These are phyloP conservation scores for Drosophila sucinea DNA, from an alignment of 1,140 invertebrate genomes.

Conservation along the genomic window DNA sequence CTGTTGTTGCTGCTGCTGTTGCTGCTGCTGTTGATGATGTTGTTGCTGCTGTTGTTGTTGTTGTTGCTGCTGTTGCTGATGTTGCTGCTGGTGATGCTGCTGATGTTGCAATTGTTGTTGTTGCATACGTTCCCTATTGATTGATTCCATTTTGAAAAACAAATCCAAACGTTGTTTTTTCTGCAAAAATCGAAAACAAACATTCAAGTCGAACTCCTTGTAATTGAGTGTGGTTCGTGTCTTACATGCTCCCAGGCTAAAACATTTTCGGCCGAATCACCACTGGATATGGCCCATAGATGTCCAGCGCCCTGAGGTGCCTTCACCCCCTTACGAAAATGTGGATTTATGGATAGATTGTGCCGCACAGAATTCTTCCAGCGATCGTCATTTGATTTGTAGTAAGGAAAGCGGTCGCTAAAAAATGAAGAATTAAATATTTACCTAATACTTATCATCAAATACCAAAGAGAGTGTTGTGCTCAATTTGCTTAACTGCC, in stretches of 20 bases:
- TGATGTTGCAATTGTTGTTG: slow-evolving; percentile 63
- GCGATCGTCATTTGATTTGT: slow-evolving; percentile 92
- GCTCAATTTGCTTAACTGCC: neutral
- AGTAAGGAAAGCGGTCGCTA: slow-evolving; percentile 91
- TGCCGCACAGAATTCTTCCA: slow-evolving; percentile 96
- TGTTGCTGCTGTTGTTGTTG: slow-evolving; percentile 58
- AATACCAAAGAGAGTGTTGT: neutral
- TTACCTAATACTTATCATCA: no score
- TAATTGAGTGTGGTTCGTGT: no score
- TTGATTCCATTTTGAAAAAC: slow-evolving; percentile 83
- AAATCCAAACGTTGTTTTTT: slow-evolving; percentile 82
- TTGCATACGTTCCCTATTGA: slow-evolving; percentile 73
- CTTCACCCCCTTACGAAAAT: slow-evolving; percentile 93
- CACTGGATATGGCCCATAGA: slow-evolving; percentile 91
- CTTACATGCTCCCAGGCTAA: slow-evolving; percentile 83
- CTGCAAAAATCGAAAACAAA: slow-evolving; percentile 34
- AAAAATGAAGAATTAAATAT: neutral
- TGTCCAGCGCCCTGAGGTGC: slow-evolving; percentile 93
- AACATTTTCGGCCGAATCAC: slow-evolving; percentile 83
- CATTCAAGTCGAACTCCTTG: neutral
- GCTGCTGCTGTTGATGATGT: slow-evolving; percentile 54
- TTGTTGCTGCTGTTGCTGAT: slow-evolving; percentile 60
- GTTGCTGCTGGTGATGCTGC: slow-evolving; percentile 59
- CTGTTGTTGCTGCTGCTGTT: slow-evolving; percentile 51
- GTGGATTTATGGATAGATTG: slow-evolving; percentile 94